Evolutionary conservation across 1,140 invertebrate genomes (phyloP).

Genomic region (fruit fly (Drosophila melanogaster)): DNA sequence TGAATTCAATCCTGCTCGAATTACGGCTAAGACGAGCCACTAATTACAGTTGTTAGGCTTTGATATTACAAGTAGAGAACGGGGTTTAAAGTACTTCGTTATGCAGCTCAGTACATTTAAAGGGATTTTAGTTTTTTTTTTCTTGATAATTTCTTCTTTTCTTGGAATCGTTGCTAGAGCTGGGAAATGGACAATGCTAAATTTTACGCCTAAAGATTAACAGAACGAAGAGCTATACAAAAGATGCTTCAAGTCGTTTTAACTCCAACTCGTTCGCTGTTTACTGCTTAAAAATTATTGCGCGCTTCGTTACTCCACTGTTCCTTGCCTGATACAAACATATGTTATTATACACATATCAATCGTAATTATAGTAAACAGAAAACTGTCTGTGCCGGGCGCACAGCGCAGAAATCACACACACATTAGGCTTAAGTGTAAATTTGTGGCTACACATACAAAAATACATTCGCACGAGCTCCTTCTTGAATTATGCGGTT

Average conservation of each 20-base stretch:
- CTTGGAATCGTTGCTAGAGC: slow-evolving; percentile 36
- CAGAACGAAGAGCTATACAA: slow-evolving; percentile 55
- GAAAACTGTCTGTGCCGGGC: slow-evolving; percentile 63
- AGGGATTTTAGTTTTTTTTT: slow-evolving; percentile 13
- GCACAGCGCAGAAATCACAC: slow-evolving; percentile 78
- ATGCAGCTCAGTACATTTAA: slow-evolving; percentile 41
- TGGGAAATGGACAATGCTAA: slow-evolving; percentile 52
- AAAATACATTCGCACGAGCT: slow-evolving; percentile 55
- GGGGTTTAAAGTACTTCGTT: slow-evolving; percentile 51
- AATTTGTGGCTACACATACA: slow-evolving; percentile 77
- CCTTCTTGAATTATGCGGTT: slow-evolving; percentile 13
- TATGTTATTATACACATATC: slow-evolving; percentile 56
- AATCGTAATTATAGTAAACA: slow-evolving; percentile 72
- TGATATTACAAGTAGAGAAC: slow-evolving; percentile 55
- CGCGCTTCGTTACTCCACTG: slow-evolving; percentile 62
- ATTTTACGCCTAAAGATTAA: slow-evolving; percentile 54
- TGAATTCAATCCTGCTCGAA: slow-evolving; percentile 56
- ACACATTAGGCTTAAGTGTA: slow-evolving; percentile 82
- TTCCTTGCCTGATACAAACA: slow-evolving; percentile 45
- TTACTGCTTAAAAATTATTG: slow-evolving; percentile 74
- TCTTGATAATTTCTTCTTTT: neutral
- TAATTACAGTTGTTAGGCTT: slow-evolving; percentile 61
- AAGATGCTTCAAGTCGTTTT: slow-evolving; percentile 23
- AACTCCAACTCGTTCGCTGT: slow-evolving; percentile 27
- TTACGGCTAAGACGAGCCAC: slow-evolving; percentile 43